These are phyloP conservation scores for Oryzaephilus surinamensis DNA, from an alignment of 1,140 invertebrate species.

Conservation along the genomic window DNA sequence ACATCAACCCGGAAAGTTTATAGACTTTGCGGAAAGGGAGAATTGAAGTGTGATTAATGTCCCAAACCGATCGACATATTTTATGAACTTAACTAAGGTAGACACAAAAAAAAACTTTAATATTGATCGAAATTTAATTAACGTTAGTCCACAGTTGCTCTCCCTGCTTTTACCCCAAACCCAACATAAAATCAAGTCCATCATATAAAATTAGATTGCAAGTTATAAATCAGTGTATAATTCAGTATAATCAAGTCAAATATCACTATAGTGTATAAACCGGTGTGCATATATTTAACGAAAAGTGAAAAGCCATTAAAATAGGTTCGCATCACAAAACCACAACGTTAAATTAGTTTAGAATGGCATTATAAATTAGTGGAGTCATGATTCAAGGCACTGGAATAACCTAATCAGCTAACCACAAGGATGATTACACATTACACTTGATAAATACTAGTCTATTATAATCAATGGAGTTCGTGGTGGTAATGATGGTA, in stretches of 20 bases:
- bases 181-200: not conserved
- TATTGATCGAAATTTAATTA: slow-evolving; percentile 7
- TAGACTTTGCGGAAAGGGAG: too few species aligned
- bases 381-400: slow-evolving; percentile 23
- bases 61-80: slow-evolving; percentile 2
- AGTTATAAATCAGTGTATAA: not conserved
- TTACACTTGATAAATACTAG: slow-evolving; percentile 20
- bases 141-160: not conserved
- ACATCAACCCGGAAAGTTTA: too few species aligned
- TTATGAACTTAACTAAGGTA: too few species aligned
- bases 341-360: slow-evolving; percentile 25
- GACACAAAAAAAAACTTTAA: not conserved
- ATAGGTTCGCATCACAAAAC: slow-evolving; percentile 21
- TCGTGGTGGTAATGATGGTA: too few species aligned
- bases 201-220: not conserved
- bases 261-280: slow-evolving; percentile 1
- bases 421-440: slow-evolving; percentile 28
- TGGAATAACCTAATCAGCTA: slow-evolving; percentile 29
- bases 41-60: slow-evolving; percentile 6
- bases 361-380: slow-evolving; percentile 28
- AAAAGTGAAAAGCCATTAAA: slow-evolving; percentile 25
- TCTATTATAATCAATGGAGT: slow-evolving; percentile 19
- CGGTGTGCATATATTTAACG: slow-evolving; percentile 20
- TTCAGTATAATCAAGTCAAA: not conserved
- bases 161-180: not conserved